These are phyloP conservation scores for Gasterosteus nipponicus DNA, from an alignment of 2,113 vertebrate genomes.

Conservation along the genomic window DNA sequence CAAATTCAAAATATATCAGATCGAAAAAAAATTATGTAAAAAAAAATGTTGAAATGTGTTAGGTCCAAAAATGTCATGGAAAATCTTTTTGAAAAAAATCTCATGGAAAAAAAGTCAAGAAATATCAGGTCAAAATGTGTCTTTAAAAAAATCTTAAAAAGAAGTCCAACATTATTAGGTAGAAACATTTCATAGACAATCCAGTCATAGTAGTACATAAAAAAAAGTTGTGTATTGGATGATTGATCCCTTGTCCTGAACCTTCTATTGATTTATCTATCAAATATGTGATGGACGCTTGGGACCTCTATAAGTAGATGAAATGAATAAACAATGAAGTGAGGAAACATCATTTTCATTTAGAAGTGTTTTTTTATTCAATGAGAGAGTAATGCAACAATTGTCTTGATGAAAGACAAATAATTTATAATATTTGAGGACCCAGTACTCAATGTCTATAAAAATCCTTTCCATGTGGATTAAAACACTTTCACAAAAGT, in stretches of 20 bases:
- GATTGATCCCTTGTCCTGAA: not conserved
- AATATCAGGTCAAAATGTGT: no score
- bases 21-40: no score
- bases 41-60: no score
- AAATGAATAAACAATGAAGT: not conserved
- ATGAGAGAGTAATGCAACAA: conserved; percentile 3
- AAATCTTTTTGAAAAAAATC: no score
- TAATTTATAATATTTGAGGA: not conserved
- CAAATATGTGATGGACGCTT: not conserved
- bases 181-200: no score
- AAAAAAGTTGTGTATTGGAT: not conserved
- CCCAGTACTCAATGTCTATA: not conserved
- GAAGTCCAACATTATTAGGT: no score
- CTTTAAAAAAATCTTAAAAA: no score
- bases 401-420: conserved; percentile 33
- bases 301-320: not conserved
- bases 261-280: no score
- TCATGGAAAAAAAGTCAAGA: no score
- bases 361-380: conserved; percentile 29
- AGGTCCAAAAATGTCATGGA: no score
- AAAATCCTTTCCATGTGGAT: not conserved
- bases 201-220: no score
- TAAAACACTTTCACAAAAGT: not conserved
- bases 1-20: no score
- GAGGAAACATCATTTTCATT: not conserved